Percentiles rank a stretch among this genome's conserved stretches.
Evolutionary conservation across 2,797 vertebrate species (phyloP).

Genomic region (Rhincodon typus): DNA sequence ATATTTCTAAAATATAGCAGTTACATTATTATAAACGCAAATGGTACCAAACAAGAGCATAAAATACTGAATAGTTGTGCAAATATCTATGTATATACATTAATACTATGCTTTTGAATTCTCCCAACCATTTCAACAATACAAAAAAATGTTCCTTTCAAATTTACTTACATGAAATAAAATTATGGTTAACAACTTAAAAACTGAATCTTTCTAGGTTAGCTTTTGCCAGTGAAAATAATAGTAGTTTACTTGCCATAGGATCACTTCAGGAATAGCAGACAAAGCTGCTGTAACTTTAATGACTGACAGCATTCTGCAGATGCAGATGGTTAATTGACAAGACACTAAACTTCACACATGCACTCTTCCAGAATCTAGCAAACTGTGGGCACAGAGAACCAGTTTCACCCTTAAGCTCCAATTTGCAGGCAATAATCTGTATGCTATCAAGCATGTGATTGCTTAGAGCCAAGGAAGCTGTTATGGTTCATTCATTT

Average conservation of each 20-base stretch:
- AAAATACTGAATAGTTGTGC: neutral
- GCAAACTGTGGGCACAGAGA: neutral
- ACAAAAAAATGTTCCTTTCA: neutral
- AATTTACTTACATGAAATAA: neutral
- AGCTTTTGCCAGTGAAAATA: neutral
- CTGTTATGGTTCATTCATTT: neutral
- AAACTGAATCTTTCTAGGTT: neutral
- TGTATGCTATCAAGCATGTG: too few relatives aligned
- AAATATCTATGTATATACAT: neutral
- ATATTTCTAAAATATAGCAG: neutral
- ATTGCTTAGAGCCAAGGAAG: neutral
- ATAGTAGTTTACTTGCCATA: neutral
- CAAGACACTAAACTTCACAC: neutral
- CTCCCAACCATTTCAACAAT: neutral
- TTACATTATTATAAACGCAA: neutral
- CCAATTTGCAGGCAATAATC: neutral
- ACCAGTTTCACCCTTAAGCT: neutral
- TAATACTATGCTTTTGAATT: neutral
- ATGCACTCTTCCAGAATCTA: neutral
- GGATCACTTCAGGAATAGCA: neutral
- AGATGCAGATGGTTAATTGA: neutral
- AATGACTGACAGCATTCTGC: neutral
- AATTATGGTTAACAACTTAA: neutral
- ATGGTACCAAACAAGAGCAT: neutral
- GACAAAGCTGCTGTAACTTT: neutral